phyloP scores from a whole-genome alignment of 1,140 invertebrate genomes.

The Drosophila lini region DNA sequence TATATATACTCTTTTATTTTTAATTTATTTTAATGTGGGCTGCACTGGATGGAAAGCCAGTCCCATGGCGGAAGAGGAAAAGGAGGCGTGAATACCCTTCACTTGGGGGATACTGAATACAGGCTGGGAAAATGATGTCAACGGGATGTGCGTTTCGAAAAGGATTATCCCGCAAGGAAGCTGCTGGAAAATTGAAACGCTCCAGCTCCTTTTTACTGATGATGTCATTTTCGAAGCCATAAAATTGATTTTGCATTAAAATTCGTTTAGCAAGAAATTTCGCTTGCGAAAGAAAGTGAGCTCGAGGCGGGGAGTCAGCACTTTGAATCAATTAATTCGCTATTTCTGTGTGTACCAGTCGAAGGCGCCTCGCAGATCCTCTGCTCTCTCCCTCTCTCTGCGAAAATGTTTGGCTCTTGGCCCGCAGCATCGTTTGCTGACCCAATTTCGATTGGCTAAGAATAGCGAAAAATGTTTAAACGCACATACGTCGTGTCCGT shows the following conservation, averaged over 20 bases:
- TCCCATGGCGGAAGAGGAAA: slow-evolving; percentile 1
- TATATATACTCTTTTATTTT: slow-evolving; percentile 38
- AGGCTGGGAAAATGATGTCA: slow-evolving; percentile 17
- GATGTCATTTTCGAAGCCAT: slow-evolving; percentile 56
- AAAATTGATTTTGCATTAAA: slow-evolving; percentile 71
- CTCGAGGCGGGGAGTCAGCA: slow-evolving; percentile 16
- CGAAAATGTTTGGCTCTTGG: slow-evolving; percentile 63
- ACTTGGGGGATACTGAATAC: slow-evolving; percentile 1
- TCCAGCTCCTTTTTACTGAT: slow-evolving; percentile 1
- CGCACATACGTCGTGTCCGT: slow-evolving; percentile 30
- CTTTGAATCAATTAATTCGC: slow-evolving; percentile 69
- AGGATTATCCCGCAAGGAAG: slow-evolving; percentile 32
- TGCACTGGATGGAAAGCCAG: slow-evolving; percentile 7
- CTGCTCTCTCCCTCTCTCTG: slow-evolving; percentile 12
- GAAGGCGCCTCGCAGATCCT: slow-evolving; percentile 43
- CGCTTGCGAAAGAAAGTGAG: slow-evolving; percentile 15
- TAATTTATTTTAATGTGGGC: slow-evolving; percentile 43
- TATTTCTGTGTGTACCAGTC: slow-evolving; percentile 54
- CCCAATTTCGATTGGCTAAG: slow-evolving; percentile 67
- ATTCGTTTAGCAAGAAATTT: slow-evolving; percentile 43
- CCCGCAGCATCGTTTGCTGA: slow-evolving; percentile 65
- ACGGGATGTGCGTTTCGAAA: slow-evolving; percentile 10
- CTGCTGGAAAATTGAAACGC: slow-evolving; percentile 30
- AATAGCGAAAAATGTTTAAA: slow-evolving; percentile 64
- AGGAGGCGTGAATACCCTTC: slow-evolving; percentile 13